A percentile compares a stretch with the other conserved stretches of the same genome.
phyloP scores from a whole-genome alignment of 2,888 invertebrate genomes.

The Linyphia triangularis region DNA sequence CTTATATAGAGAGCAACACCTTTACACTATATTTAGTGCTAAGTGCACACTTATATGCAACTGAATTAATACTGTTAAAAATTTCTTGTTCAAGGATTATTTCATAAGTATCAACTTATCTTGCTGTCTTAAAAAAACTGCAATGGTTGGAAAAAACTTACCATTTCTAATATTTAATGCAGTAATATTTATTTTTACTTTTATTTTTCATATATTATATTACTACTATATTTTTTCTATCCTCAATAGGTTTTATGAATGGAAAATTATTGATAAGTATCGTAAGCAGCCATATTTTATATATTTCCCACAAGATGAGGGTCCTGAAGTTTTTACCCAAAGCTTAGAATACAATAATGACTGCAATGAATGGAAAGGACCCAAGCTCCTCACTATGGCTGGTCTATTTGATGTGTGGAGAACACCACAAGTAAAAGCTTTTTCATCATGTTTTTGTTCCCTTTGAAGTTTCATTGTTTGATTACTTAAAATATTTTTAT shows the following conservation, averaged over 20 bases:
- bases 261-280: slow-evolving; percentile 78
- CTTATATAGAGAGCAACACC: too few relatives aligned
- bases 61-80: too few relatives aligned
- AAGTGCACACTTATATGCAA: too few relatives aligned
- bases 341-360: slow-evolving; percentile 78
- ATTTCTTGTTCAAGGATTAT: too few relatives aligned
- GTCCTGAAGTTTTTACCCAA: slow-evolving; percentile 82
- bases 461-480: background rate
- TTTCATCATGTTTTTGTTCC: background rate
- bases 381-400: slow-evolving; percentile 86
- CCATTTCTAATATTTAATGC: too few relatives aligned
- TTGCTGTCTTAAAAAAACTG: too few relatives aligned
- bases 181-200: too few relatives aligned
- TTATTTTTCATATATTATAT: too few relatives aligned
- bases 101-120: too few relatives aligned
- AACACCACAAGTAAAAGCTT: slow-evolving; percentile 33
- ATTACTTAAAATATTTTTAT: background rate
- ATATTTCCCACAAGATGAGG: slow-evolving; percentile 83
- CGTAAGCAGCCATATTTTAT: slow-evolving; percentile 88
- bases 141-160: too few relatives aligned
- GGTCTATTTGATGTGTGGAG: slow-evolving; percentile 84
- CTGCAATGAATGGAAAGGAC: slow-evolving; percentile 83
- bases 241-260: slow-evolving; percentile 77
- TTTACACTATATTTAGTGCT: too few relatives aligned
- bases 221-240: background rate